Evolutionary conservation across 2,888 invertebrate species (phyloP).

Genomic region (Macrophya alboannulata): DNA sequence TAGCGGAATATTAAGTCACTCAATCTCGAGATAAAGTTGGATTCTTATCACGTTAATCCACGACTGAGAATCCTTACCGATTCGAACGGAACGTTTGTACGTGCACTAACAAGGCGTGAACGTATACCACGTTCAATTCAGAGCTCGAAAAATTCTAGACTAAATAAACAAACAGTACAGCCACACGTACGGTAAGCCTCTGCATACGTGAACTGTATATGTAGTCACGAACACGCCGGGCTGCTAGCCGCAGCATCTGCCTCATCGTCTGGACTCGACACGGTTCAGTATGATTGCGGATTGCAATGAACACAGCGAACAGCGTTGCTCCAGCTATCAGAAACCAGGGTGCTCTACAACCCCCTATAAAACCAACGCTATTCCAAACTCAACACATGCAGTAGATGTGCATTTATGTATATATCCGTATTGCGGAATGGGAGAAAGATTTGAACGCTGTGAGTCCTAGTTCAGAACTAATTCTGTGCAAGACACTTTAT

Average conservation of each 20-base stretch:
- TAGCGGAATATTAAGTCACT: neutral
- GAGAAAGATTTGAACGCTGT: neutral
- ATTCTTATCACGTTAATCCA: neutral
- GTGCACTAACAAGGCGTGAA: no score
- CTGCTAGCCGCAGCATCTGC: conserved; percentile 36
- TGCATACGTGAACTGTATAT: conserved; percentile 5
- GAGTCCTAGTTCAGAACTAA: neutral
- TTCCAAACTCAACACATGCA: neutral
- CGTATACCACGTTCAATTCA: neutral
- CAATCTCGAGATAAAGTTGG: neutral
- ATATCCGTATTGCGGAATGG: neutral
- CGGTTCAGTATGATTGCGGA: conserved; percentile 15
- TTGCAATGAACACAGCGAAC: conserved; percentile 29
- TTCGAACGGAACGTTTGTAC: neutral
- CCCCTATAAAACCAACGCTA: conserved; percentile 9
- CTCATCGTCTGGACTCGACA: conserved; percentile 27
- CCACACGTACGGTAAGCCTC: neutral
- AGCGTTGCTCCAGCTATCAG: conserved; percentile 22
- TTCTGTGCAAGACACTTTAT: conserved; percentile 1
- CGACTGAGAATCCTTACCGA: neutral
- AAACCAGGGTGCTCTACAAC: conserved; percentile 26
- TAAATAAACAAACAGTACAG: neutral
- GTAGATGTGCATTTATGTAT: neutral
- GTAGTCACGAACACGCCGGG: neutral
- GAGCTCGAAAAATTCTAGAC: neutral